phyloP scores from a whole-genome alignment of 2,888 invertebrate genomes.

The Lithophane ornitopus region DNA sequence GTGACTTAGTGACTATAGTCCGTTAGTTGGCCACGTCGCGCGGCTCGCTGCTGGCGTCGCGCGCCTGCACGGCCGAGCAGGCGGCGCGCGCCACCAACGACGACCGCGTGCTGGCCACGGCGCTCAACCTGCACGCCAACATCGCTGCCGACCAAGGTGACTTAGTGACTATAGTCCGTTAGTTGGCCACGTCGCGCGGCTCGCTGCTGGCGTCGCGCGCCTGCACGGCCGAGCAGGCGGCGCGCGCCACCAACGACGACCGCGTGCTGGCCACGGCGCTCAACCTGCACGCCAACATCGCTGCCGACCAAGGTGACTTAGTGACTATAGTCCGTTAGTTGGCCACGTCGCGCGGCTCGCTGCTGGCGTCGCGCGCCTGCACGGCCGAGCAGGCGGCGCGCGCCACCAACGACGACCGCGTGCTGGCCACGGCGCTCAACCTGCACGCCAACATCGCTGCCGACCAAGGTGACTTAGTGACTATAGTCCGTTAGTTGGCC shows the following conservation, averaged over 20 bases:
- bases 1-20: conserved; percentile 35
- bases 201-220: conserved; percentile 95
- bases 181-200: conserved; percentile 96
- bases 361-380: conserved; percentile 95
- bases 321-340: conserved; percentile 75
- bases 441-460: conserved; percentile 83
- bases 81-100: conserved; percentile 91
- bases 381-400: conserved; percentile 92
- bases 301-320: conserved; percentile 68
- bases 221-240: conserved; percentile 93
- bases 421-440: conserved; percentile 94
- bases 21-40: conserved; percentile 96
- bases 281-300: conserved; percentile 87
- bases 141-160: conserved; percentile 72
- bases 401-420: conserved; percentile 95
- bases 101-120: conserved; percentile 96
- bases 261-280: conserved; percentile 95
- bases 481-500: conserved; percentile 85
- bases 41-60: conserved; percentile 95
- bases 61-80: conserved; percentile 95
- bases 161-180: background rate
- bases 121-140: conserved; percentile 91
- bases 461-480: conserved; percentile 64
- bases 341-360: conserved; percentile 96
- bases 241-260: conserved; percentile 93